Evolutionary conservation across 2,888 invertebrate species (phyloP).

Genomic region (Rotaria macrura): DNA sequence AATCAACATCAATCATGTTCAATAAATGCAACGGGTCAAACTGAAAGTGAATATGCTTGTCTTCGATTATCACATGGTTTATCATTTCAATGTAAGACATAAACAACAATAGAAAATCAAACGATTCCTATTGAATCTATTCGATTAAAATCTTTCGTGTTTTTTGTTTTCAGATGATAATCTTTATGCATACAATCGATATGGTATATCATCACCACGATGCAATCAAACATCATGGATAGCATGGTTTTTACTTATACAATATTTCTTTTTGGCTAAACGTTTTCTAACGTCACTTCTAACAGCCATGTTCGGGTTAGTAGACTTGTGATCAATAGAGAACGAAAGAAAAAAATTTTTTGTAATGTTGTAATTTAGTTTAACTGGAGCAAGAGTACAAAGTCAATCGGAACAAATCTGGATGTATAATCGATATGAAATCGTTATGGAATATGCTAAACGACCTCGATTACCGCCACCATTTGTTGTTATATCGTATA

Average conservation of each 20-base stretch:
- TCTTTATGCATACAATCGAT: neutral
- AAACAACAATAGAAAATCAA: no score
- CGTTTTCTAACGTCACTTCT: slow-evolving; percentile 28
- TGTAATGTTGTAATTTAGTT: neutral
- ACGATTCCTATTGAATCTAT: no score
- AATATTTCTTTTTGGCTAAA: slow-evolving; percentile 29
- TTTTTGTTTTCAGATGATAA: neutral
- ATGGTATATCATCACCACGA: neutral
- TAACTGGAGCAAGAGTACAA: slow-evolving; percentile 28
- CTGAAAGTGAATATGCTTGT: slow-evolving; percentile 1
- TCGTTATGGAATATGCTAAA: slow-evolving; percentile 31
- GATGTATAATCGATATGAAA: slow-evolving; percentile 33
- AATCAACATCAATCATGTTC: slow-evolving; percentile 35
- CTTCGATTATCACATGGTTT: neutral
- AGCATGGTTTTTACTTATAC: slow-evolving; percentile 29
- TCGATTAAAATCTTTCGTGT: neutral
- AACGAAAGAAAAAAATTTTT: neutral
- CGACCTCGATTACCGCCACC: slow-evolving; percentile 31
- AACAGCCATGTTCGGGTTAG: slow-evolving; percentile 30
- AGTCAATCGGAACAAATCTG: slow-evolving; percentile 33
- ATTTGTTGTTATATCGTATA: slow-evolving; percentile 28
- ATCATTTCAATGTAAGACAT: slow-evolving; percentile 15
- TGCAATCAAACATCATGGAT: slow-evolving; percentile 22
- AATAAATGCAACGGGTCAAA: neutral
- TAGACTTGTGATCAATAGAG: neutral